These are phyloP conservation scores for Deilephila porcellus DNA, from an alignment of 2,888 invertebrate species.

Conservation along the genomic window DNA sequence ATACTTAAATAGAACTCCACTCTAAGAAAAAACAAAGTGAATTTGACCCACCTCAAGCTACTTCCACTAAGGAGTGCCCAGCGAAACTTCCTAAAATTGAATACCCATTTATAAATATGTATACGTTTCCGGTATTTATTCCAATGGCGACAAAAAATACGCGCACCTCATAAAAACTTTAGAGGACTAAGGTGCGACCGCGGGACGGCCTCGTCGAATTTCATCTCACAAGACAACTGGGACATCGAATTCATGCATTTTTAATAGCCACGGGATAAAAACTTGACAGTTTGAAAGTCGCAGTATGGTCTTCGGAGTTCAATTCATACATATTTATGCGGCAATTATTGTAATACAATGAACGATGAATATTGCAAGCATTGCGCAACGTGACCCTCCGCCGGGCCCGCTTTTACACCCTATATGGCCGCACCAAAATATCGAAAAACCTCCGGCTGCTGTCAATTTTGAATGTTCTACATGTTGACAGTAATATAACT, in stretches of 20 bases:
- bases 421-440: slow-evolving; percentile 46
- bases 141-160: slow-evolving; percentile 26
- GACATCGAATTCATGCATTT: slow-evolving; percentile 67
- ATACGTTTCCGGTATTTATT: slow-evolving; percentile 11
- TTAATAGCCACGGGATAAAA: slow-evolving; percentile 73
- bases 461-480: slow-evolving; percentile 7
- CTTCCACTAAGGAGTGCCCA: background rate
- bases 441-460: slow-evolving; percentile 9
- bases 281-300: slow-evolving; percentile 71
- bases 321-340: slow-evolving; percentile 79
- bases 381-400: slow-evolving; percentile 60
- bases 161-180: slow-evolving; percentile 42
- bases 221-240: slow-evolving; percentile 47
- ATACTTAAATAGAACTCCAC: background rate
- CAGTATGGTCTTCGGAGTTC: slow-evolving; percentile 64
- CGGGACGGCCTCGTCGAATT: slow-evolving; percentile 55
- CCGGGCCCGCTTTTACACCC: slow-evolving; percentile 43
- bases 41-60: background rate
- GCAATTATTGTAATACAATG: slow-evolving; percentile 79
- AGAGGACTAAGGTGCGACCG: slow-evolving; percentile 44
- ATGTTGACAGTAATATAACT: background rate
- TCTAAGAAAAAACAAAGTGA: background rate
- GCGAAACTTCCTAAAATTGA: background rate
- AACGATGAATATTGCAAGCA: slow-evolving; percentile 70
- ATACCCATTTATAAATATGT: background rate